Conservation (phyloP, 1,140 invertebrate species). For the Tetraneura akinire region DNA sequence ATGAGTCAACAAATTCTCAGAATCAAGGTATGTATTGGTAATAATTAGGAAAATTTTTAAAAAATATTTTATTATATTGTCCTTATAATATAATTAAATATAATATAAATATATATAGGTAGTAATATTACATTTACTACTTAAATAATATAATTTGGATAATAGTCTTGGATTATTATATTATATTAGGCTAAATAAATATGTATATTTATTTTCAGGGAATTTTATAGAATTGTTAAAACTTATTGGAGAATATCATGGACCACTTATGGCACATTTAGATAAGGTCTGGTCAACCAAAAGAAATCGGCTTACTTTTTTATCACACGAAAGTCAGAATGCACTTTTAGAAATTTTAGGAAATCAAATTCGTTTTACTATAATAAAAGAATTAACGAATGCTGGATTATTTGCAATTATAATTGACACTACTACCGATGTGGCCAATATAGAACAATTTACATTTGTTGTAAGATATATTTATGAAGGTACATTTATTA, state of each 20-base stretch:
- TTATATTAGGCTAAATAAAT: too few relatives aligned
- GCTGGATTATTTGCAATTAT: neutral
- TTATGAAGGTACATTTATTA: constrained; percentile 1
- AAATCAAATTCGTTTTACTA: too few relatives aligned
- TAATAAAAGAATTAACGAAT: neutral
- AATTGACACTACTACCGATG: neutral
- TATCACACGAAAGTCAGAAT: too few relatives aligned
- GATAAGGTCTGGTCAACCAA: too few relatives aligned
- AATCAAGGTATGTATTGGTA: too few relatives aligned
- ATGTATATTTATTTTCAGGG: neutral
- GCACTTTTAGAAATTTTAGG: too few relatives aligned
- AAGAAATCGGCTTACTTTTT: too few relatives aligned
- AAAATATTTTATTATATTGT: too few relatives aligned
- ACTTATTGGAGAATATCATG: neutral
- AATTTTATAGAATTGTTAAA: neutral
- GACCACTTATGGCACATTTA: too few relatives aligned
- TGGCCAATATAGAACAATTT: neutral
- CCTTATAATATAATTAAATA: too few relatives aligned
- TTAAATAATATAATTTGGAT: neutral
- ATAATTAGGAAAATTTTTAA: too few relatives aligned
- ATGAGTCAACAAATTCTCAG: neutral
- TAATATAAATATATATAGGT: too few relatives aligned
- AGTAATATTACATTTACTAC: neutral
- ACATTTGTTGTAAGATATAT: constrained; percentile 1
- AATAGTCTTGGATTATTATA: neutral